Evolutionary conservation across 2,113 vertebrate genomes (phyloP), one percentile per base, ranked within the genome.

Genomic region (Ascaphus truei): DNA sequence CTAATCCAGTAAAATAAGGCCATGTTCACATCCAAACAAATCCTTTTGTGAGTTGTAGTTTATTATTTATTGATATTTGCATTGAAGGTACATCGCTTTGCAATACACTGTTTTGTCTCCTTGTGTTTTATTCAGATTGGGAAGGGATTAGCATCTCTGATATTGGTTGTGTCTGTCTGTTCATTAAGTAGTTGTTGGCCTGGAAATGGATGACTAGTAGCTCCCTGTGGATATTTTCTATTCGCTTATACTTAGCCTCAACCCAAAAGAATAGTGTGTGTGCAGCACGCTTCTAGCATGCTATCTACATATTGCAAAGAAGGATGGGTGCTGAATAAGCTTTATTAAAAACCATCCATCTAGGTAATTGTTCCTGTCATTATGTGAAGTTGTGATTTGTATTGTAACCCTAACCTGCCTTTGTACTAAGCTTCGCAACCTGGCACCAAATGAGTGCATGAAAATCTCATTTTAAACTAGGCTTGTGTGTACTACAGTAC

Each of bases 351-450:
- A 18, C 22, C 61, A 52, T 64, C 61, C 31, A 34, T 51, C 61
- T 36, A 18, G 45, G 45, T 63, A 36, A 63, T 51, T 50, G 30
- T 37, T 23, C 27, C 25, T 48, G 45, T 63, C 45, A 50, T 63
- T 26, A 16, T 26, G 34, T 31, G 52, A 58, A 34, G 43, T 31
- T 25, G 7, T 23, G 34, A 50, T 52, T 13, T 26, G 58, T 61
- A 61, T 60, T 52, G 67, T 60, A 43, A 61, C 56, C 47, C 36
- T 61, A n/a, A n/a, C n/a, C n/a, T n/a, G n/a, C n/a, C n/a, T n/a
- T n/a, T n/a, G n/a, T n/a, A n/a, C n/a, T n/a, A n/a, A n/a, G n/a
- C n/a, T n/a, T n/a, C n/a, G n/a, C n/a, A n/a, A n/a, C n/a, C n/a
- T n/a, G n/a, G n/a, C n/a, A n/a, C n/a, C n/a, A n/a, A n/a, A n/a